phyloP scores from a whole-genome alignment of 2,797 vertebrate genomes.

The Acanthurus tractus region DNA sequence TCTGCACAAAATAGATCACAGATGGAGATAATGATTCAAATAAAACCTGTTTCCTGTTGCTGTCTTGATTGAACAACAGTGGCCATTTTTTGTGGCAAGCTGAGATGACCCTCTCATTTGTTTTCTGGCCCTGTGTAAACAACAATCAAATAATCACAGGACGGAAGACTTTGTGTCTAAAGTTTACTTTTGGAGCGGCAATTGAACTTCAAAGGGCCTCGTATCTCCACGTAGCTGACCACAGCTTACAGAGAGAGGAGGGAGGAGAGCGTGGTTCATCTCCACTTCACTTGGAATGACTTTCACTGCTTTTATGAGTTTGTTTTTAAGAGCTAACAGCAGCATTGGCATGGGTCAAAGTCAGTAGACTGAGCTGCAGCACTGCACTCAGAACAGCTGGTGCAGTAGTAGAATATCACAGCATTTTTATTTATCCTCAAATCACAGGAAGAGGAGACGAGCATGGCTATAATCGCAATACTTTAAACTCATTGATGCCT shows the following conservation, averaged over 20 bases:
- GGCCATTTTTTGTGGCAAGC: slow-evolving; percentile 43
- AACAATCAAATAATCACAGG: slow-evolving; percentile 84
- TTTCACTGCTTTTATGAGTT: slow-evolving; percentile 9
- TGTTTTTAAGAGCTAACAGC: slow-evolving; percentile 1
- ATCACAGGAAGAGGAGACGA: too few relatives aligned
- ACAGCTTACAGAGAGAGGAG: slow-evolving; percentile 13
- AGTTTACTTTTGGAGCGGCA: slow-evolving; percentile 80
- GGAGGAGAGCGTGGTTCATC: slow-evolving; percentile 39
- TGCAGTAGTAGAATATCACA: too few relatives aligned
- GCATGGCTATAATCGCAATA: too few relatives aligned
- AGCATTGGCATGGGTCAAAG: background rate
- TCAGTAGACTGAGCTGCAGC: background rate
- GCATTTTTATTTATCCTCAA: too few relatives aligned
- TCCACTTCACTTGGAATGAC: slow-evolving; percentile 8
- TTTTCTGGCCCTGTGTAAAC: slow-evolving; percentile 79
- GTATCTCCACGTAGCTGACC: slow-evolving; percentile 50
- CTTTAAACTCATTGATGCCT: too few relatives aligned
- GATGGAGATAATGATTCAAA: slow-evolving; percentile 67
- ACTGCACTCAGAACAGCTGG: too few relatives aligned
- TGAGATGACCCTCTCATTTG: slow-evolving; percentile 76
- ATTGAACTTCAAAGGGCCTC: slow-evolving; percentile 78
- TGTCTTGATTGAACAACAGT: slow-evolving; percentile 52
- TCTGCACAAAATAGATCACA: slow-evolving; percentile 58
- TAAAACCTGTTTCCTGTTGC: slow-evolving; percentile 68
- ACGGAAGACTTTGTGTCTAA: slow-evolving; percentile 83